phyloP scores from a whole-genome alignment of 2,797 vertebrate genomes.

The Dendrocincla tyrannina region DNA sequence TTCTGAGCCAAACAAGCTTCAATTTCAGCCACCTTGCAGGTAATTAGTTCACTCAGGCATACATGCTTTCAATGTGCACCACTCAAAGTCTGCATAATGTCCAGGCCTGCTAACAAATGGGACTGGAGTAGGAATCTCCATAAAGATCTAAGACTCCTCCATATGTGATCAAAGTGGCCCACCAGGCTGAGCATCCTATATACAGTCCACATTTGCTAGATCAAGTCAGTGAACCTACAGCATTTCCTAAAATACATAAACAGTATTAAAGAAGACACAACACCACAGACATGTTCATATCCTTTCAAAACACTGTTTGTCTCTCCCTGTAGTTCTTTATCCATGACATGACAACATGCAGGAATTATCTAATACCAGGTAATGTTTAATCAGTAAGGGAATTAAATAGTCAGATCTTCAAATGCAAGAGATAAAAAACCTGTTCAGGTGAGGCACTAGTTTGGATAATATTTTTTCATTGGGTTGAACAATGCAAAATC shows the following conservation, averaged over 20 bases:
- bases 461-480: not conserved
- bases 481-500: not conserved
- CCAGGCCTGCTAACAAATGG: not conserved
- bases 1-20: not conserved
- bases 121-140: not conserved
- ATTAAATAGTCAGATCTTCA: not conserved
- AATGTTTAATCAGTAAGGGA: not conserved
- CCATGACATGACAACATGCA: not conserved
- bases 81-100: not conserved
- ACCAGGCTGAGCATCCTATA: not conserved
- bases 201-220: not conserved
- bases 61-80: not conserved
- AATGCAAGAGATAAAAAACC: not conserved
- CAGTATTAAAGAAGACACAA: not conserved
- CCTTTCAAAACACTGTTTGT: not conserved
- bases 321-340: not conserved
- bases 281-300: not conserved
- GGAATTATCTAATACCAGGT: not conserved
- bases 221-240: not conserved
- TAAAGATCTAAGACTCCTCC: not conserved
- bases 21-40: not conserved
- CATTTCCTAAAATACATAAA: not conserved
- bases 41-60: not conserved
- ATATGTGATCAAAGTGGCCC: not conserved
- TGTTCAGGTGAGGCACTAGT: not conserved